phyloP scores from a whole-genome alignment of 1,140 invertebrate genomes.

The Rhynchophorus ferrugineus region DNA sequence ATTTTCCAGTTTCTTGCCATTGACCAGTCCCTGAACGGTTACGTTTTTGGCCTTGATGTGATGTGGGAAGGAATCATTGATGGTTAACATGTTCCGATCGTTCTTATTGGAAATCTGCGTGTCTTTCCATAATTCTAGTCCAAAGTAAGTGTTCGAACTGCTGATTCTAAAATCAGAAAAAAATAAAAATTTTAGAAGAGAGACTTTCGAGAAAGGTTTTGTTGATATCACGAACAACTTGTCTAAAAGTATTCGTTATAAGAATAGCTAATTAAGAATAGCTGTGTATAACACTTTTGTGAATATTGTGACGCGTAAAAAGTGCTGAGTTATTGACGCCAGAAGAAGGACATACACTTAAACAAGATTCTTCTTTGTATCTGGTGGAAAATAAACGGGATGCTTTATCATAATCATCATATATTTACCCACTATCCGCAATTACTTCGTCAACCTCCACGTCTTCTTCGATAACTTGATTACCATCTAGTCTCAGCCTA shows the following conservation, averaged over 20 bases:
- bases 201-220: no score
- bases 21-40: conserved; percentile 20
- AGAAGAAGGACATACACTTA: no score
- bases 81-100: background rate
- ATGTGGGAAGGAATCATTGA: conserved; percentile 9
- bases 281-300: no score
- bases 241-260: no score
- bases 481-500: no score
- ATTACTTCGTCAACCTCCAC: conserved; percentile 18
- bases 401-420: background rate
- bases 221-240: no score
- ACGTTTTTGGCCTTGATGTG: conserved; percentile 15
- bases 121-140: conserved; percentile 8
- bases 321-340: no score
- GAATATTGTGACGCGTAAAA: no score
- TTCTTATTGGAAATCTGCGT: conserved; percentile 5
- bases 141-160: conserved; percentile 14
- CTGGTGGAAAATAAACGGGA: no score
- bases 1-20: conserved; percentile 21
- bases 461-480: no score
- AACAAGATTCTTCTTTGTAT: no score
- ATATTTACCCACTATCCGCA: conserved; percentile 18
- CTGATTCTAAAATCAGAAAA: conserved; percentile 16
- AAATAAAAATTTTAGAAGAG: background rate
- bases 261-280: no score